Percentiles rank a stretch among this genome's conserved stretches.
These are phyloP conservation scores for Gortyna flavago DNA, from an alignment of 2,888 invertebrate species.

Conservation along the genomic window DNA sequence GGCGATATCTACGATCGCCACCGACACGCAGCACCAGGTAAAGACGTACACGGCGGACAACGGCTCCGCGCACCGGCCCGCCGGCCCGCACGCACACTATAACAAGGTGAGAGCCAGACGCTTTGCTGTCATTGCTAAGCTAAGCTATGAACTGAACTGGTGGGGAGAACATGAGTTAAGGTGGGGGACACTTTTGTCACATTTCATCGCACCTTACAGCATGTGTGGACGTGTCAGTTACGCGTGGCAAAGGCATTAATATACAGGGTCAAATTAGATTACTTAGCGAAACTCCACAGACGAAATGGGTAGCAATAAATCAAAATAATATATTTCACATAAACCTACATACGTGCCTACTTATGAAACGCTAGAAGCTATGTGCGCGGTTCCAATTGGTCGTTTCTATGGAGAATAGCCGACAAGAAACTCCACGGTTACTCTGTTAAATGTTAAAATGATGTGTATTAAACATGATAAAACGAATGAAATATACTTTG, in stretches of 20 bases:
- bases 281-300: not conserved
- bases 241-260: not conserved
- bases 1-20: constrained; percentile 90
- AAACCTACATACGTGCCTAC: not conserved
- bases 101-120: constrained; percentile 95
- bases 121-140: constrained; percentile 74
- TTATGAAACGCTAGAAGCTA: not conserved
- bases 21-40: constrained; percentile 96
- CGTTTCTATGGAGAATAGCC: not conserved
- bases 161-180: not conserved
- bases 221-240: not conserved
- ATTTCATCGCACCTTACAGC: not conserved
- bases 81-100: constrained; percentile 96
- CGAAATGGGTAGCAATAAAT: not conserved
- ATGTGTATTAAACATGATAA: not conserved
- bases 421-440: not conserved
- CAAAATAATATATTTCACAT: not conserved
- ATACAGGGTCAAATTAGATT: not conserved
- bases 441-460: not conserved
- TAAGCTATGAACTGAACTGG: constrained; percentile 43
- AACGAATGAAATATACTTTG: not conserved
- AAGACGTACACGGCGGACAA: constrained; percentile 98
- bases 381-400: not conserved
- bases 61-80: constrained; percentile 94
- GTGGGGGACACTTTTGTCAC: not conserved